Percentiles rank a stretch among this genome's conserved stretches.
phyloP scores from a whole-genome alignment of 2,797 vertebrate genomes.

The Momotus momota region DNA sequence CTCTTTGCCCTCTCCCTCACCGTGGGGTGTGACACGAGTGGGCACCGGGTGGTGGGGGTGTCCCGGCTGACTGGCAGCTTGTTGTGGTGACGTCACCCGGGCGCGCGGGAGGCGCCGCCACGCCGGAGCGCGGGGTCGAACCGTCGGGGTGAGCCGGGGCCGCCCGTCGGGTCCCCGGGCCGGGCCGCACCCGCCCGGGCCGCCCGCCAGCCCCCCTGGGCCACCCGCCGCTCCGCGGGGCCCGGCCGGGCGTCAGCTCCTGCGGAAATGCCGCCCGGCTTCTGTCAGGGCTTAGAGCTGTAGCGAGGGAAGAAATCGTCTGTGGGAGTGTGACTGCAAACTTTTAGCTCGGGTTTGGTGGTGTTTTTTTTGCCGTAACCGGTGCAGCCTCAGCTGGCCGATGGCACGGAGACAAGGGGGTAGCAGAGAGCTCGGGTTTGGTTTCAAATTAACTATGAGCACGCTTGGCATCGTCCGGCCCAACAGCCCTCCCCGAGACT shows the following conservation, averaged over 20 bases:
- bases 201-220: not conserved
- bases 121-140: not conserved
- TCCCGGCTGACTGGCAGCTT: slow-evolving; percentile 30
- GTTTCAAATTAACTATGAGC: not conserved
- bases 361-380: not conserved
- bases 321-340: not conserved
- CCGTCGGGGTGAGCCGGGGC: not conserved
- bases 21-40: not conserved
- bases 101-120: not conserved
- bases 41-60: not conserved
- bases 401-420: fast-evolving
- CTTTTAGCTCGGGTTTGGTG: not conserved
- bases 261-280: fast-evolving
- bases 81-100: slow-evolving; percentile 40
- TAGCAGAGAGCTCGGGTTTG: not conserved
- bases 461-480: not conserved
- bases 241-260: not conserved
- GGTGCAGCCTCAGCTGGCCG: not conserved
- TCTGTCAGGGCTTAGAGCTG: not conserved
- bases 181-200: not conserved
- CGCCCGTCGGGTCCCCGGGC: not conserved
- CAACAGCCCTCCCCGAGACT: fast-evolving
- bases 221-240: not conserved
- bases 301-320: not conserved
- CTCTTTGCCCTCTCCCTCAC: not conserved